Percentiles rank a stretch among this genome's conserved stretches.
Conservation (phyloP, 2,797 vertebrate genomes). For the Notamacropus eugenii region DNA sequence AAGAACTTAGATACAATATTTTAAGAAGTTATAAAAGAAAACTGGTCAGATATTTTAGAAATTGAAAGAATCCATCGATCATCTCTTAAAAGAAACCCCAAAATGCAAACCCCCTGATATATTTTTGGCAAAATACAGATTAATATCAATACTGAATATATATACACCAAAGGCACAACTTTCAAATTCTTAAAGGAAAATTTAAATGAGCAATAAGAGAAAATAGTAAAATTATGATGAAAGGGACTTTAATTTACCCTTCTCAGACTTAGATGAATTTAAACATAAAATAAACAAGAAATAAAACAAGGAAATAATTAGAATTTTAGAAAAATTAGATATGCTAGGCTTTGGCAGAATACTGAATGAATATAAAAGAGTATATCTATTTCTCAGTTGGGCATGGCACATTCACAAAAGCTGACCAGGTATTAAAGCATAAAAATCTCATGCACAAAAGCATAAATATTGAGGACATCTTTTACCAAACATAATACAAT, state of each 20-base stretch:
- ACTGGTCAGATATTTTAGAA: background rate
- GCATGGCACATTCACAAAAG: background rate
- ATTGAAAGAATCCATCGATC: background rate
- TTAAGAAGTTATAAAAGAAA: background rate
- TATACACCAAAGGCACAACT: background rate
- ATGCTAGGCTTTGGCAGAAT: background rate
- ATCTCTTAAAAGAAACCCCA: background rate
- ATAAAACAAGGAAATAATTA: background rate
- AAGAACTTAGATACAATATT: background rate
- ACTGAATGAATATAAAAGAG: background rate
- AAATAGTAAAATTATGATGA: background rate
- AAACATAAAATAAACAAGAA: background rate
- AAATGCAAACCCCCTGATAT: background rate
- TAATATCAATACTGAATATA: background rate
- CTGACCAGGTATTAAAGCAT: background rate
- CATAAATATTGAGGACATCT: background rate
- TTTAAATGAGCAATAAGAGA: background rate
- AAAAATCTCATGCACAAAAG: background rate
- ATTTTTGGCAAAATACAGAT: background rate
- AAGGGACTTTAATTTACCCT: background rate
- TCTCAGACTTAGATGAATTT: background rate
- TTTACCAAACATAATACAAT: background rate
- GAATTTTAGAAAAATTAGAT: background rate
- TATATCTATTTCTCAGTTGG: background rate
- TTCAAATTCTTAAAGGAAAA: background rate